Conservation (phyloP, 2,888 invertebrate species). For the Muschampia staudingeri region DNA sequence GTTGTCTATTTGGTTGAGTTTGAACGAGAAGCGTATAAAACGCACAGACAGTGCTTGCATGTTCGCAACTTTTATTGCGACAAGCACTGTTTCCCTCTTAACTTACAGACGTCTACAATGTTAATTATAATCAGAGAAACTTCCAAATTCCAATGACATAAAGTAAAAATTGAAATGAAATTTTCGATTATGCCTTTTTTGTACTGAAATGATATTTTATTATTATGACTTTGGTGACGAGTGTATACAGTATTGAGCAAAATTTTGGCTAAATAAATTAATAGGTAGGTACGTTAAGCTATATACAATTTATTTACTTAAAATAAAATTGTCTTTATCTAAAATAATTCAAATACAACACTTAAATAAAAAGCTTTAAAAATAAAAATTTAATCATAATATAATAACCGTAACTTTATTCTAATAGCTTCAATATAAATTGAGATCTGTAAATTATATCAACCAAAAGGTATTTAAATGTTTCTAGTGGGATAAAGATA, state of each 20-base stretch:
- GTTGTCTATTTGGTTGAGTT: background rate
- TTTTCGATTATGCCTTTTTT: slow-evolving; percentile 85
- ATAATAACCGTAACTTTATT: slow-evolving; percentile 76
- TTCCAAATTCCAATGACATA: background rate
- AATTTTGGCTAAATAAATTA: slow-evolving; percentile 90
- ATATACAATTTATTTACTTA: slow-evolving; percentile 83
- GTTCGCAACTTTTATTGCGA: no score
- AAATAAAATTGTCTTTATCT: slow-evolving; percentile 88
- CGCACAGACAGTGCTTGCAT: no score
- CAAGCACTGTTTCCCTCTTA: background rate
- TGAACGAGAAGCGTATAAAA: no score
- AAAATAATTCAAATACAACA: slow-evolving; percentile 81
- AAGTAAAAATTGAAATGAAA: background rate
- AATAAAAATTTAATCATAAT: slow-evolving; percentile 79
- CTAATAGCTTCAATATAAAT: slow-evolving; percentile 90
- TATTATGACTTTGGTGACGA: slow-evolving; percentile 91
- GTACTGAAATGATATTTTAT: slow-evolving; percentile 87
- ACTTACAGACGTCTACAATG: background rate
- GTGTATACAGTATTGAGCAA: slow-evolving; percentile 91
- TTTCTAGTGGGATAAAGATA: slow-evolving; percentile 44
- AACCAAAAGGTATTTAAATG: slow-evolving; percentile 58
- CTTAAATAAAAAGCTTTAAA: slow-evolving; percentile 77
- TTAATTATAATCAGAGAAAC: background rate
- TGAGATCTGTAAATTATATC: slow-evolving; percentile 88
- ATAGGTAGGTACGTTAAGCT: slow-evolving; percentile 80